phyloP scores from a whole-genome alignment of 2,113 vertebrate species.

The Malurus melanocephalus region DNA sequence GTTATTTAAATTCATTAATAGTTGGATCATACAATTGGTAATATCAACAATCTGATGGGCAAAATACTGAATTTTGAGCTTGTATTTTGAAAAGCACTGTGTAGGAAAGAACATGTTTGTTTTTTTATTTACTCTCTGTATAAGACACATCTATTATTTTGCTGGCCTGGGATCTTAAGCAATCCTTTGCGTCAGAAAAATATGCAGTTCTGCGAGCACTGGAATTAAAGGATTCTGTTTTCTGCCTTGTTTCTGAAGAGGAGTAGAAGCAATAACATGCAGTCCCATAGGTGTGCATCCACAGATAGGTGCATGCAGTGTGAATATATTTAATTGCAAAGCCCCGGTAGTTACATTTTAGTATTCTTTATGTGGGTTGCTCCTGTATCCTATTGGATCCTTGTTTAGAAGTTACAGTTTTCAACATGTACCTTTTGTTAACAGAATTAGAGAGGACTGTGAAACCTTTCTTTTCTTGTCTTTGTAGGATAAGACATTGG shows the following conservation, averaged over 20 bases:
- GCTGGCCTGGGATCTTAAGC: not conserved
- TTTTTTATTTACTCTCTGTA: not conserved
- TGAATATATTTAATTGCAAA: not conserved
- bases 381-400: not conserved
- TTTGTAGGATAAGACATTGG: conserved; percentile 38
- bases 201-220: not conserved
- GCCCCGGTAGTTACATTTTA: not conserved
- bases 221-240: not conserved
- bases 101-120: not conserved
- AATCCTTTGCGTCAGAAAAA: not conserved
- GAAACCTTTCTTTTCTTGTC: not conserved
- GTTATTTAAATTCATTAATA: not conserved
- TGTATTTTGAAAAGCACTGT: not conserved
- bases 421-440: not conserved
- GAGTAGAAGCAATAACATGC: not conserved
- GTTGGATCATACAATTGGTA: not conserved
- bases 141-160: not conserved
- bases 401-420: not conserved
- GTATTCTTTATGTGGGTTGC: not conserved
- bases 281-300: not conserved
- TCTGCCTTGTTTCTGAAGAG: not conserved
- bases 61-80: not conserved
- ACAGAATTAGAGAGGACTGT: not conserved
- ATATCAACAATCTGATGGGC: not conserved
- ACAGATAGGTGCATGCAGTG: not conserved